Percentiles rank a stretch among this genome's conserved stretches.
Evolutionary conservation across 2,888 invertebrate species (phyloP).

Genomic region (Lathronympha strigana): DNA sequence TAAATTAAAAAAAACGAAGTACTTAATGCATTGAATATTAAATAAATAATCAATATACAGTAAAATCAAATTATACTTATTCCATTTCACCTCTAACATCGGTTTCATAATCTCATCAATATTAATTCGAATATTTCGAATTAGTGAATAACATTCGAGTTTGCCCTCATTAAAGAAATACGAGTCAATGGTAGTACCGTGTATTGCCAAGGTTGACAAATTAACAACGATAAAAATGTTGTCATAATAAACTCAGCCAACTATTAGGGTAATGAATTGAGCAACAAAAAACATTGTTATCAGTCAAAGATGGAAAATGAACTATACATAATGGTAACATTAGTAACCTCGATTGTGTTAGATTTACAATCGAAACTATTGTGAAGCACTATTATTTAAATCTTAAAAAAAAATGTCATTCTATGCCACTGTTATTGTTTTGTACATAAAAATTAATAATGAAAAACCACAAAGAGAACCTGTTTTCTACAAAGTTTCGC

Average conservation of each 20-base stretch:
- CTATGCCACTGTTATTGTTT: constrained; percentile 3
- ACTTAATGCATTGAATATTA: no score
- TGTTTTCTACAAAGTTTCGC: constrained; percentile 64
- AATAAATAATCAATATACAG: no score
- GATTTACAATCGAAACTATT: constrained; percentile 1
- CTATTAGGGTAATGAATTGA: constrained; percentile 16
- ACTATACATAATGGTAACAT: constrained; percentile 19
- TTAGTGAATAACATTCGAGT: neutral
- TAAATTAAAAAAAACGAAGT: no score
- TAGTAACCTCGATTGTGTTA: constrained; percentile 5
- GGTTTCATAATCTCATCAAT: no score
- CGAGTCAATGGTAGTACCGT: constrained; percentile 19
- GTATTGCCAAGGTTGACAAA: constrained; percentile 29
- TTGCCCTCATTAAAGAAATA: neutral
- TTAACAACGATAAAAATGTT: constrained; percentile 20
- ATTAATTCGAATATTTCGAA: no score
- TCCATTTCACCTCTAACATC: no score
- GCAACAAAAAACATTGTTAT: constrained; percentile 7
- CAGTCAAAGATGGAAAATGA: neutral
- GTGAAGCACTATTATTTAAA: constrained; percentile 6
- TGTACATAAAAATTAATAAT: constrained; percentile 47
- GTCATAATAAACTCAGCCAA: constrained; percentile 7
- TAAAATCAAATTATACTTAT: neutral
- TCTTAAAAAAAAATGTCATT: constrained; percentile 2
- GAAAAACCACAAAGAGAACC: constrained; percentile 62